Percentiles rank a stretch among this genome's conserved stretches.
These are phyloP conservation scores for Aphaenogaster rudis DNA, from an alignment of 1,140 invertebrate species.

Conservation along the genomic window DNA sequence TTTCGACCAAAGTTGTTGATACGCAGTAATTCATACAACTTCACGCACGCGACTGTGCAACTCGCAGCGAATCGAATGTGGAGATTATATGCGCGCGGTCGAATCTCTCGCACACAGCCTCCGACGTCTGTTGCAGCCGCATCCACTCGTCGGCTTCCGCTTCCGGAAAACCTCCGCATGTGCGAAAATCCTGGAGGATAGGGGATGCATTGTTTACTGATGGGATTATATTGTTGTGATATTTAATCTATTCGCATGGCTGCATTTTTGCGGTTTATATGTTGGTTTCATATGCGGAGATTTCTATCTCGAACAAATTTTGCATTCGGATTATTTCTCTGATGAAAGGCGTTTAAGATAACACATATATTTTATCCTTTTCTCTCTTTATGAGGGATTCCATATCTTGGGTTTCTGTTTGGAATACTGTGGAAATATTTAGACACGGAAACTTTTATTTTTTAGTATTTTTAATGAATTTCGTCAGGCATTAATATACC, in stretches of 20 bases:
- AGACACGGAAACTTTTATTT: not conserved
- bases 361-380: slow-evolving; percentile 8
- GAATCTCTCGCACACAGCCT: slow-evolving; percentile 10
- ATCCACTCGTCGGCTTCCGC: slow-evolving; percentile 32
- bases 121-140: slow-evolving; percentile 20
- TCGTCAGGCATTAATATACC: not conserved
- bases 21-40: slow-evolving; percentile 23
- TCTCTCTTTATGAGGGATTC: not conserved
- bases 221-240: slow-evolving; percentile 39
- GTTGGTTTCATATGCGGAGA: not conserved
- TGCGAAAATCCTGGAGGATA: slow-evolving; percentile 24
- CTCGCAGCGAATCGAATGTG: not conserved
- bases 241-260: slow-evolving; percentile 50
- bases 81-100: slow-evolving; percentile 37
- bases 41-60: slow-evolving; percentile 11
- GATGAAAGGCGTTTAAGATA: slow-evolving; percentile 3
- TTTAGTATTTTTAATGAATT: not conserved
- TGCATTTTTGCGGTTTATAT: slow-evolving; percentile 34
- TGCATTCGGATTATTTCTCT: slow-evolving; percentile 36
- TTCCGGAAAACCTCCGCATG: slow-evolving; percentile 31
- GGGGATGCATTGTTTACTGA: slow-evolving; percentile 13
- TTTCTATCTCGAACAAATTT: slow-evolving; percentile 29
- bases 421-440: slow-evolving; percentile 17
- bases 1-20: not conserved
- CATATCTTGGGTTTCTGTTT: not conserved